Percentiles rank a stretch among this genome's conserved stretches.
phyloP scores from a whole-genome alignment of 1,140 invertebrate species.

The Apis laboriosa region DNA sequence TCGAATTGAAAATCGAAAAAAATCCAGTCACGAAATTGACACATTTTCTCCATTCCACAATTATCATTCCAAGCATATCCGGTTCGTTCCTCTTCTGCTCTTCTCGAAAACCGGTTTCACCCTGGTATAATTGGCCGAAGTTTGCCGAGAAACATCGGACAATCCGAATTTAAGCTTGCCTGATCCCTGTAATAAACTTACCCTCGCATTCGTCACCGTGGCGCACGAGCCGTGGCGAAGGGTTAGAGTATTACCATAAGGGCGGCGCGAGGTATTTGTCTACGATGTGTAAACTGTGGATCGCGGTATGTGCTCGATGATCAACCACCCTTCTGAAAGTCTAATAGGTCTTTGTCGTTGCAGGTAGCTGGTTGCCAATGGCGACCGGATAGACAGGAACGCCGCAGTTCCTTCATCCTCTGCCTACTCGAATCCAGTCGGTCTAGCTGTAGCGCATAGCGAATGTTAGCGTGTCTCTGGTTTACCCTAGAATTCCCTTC shows the following conservation, averaged over 20 bases:
- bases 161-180: conserved; percentile 63
- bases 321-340: conserved; percentile 72
- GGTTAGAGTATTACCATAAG: conserved; percentile 64
- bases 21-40: background rate
- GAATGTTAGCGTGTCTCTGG: conserved; percentile 32
- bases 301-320: conserved; percentile 71
- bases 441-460: background rate
- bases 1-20: background rate
- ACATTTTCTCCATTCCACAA: background rate
- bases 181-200: conserved; percentile 69
- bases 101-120: conserved; percentile 23
- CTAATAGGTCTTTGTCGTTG: conserved; percentile 67
- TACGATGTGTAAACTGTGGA: conserved; percentile 71
- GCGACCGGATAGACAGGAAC: conserved; percentile 63
- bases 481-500: conserved; percentile 45
- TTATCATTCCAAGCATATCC: background rate
- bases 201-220: conserved; percentile 60
- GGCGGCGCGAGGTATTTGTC: conserved; percentile 64
- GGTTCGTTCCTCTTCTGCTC: background rate
- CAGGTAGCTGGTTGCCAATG: conserved; percentile 67
- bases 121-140: conserved; percentile 58
- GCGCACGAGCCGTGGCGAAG: conserved; percentile 21
- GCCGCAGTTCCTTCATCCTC: conserved; percentile 44
- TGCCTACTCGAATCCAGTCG: conserved; percentile 38
- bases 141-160: conserved; percentile 44